Conservation (phyloP, 2,113 vertebrate genomes). For the Acanthisitta chloris region DNA sequence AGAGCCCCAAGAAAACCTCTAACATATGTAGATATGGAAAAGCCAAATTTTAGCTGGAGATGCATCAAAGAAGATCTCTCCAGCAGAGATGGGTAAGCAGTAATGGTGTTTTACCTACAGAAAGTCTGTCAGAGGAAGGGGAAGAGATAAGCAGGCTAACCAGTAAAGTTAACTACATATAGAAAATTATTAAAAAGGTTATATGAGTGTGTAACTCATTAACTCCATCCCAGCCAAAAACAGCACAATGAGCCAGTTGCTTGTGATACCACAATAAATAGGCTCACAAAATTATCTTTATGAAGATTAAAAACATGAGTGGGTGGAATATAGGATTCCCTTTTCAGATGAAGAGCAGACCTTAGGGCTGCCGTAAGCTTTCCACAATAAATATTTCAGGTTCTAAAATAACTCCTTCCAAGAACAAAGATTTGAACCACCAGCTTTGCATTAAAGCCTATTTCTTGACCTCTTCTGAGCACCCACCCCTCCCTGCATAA, state of each 20-base stretch:
- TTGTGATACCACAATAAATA: neutral
- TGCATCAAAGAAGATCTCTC: neutral
- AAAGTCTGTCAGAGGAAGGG: neutral
- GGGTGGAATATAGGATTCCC: neutral
- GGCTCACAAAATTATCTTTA: neutral
- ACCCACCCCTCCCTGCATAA: neutral
- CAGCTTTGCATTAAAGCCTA: neutral
- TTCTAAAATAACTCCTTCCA: neutral
- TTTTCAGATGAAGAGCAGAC: neutral
- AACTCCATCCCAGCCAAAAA: no score
- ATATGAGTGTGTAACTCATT: no score
- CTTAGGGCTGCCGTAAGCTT: neutral
- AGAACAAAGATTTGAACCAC: neutral
- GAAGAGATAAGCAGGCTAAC: neutral
- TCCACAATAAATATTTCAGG: neutral
- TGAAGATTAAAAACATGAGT: neutral
- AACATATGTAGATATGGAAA: neutral
- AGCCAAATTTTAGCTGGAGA: neutral
- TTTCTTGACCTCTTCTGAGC: neutral
- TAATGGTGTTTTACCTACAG: neutral
- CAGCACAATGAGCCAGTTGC: no score
- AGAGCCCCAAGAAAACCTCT: neutral
- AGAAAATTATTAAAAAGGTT: neutral
- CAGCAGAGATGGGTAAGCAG: neutral
- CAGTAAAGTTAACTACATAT: neutral